Base-by-base conservation (phyloP, 2,888 invertebrate genomes). In the Ligdia adustata region DNA sequence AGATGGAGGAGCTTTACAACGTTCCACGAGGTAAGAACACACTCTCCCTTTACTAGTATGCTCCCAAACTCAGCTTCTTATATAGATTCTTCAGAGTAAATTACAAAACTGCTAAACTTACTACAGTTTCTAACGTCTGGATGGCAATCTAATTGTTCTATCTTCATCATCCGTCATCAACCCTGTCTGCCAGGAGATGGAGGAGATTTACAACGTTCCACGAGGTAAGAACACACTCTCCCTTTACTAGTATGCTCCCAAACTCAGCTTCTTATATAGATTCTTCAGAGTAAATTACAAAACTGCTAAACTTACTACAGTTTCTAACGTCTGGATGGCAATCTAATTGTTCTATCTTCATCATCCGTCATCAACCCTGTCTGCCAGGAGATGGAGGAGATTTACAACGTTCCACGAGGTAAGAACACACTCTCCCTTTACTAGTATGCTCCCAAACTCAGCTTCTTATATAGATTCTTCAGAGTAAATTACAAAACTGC, bases 321-420 rank as follows among this genome's bases (percentile, higher is more conserved):
- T 91, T 0, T 93, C 92, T 16, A 91, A 94, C 66, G 73, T 93
- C 18, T 80, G 94, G 15, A 92, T 95, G 89, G 91, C 92, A 0
- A 62, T 92, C 2, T 95, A 95, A 72, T 86, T 95, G 9, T 73
- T 94, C 15, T 83, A 94, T 94, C 14, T 94, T 94, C 72, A 79
- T 93, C 50, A 94, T 95, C 60, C 91, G n/a, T 94, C 53, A 90
- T 94, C 57, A 95, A 94, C 80, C 94, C 95, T 0, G 92, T 94
- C 24, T 93, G 92, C 66, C 94, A 94, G 76, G 93, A 94, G 66
- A 67, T 94, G 44, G 95, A 95, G 69, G 92, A 94, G 64, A 79
- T 93, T 1, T 91, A 93, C 58, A 88, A 87, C 40, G 86, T 94
- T 3, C 92, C 93, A 1, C 86, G 87, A 65, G 82, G 94, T 94